Conservation (phyloP, 2,113 vertebrate species). For the Entelurus aequoreus region DNA sequence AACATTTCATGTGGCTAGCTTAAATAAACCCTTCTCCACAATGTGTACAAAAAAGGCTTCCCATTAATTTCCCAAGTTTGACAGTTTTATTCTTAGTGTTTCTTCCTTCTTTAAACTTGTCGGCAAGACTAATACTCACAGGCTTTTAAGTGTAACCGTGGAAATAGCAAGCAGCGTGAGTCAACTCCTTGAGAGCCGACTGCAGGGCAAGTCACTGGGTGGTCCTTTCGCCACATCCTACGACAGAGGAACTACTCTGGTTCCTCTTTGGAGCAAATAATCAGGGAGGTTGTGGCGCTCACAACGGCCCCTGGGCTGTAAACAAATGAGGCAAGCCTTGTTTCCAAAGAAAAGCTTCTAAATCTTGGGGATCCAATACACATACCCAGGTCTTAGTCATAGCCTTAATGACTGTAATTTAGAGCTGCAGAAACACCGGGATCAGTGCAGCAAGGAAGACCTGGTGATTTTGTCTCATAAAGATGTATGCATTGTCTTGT, state of each 20-base stretch:
- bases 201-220: slow-evolving; percentile 46
- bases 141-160: slow-evolving; percentile 45
- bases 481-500: slow-evolving; percentile 41
- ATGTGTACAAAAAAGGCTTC: not conserved
- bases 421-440: slow-evolving; percentile 43
- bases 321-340: slow-evolving; percentile 25
- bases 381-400: slow-evolving; percentile 52
- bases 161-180: slow-evolving; percentile 29
- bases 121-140: slow-evolving; percentile 48
- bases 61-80: not conserved
- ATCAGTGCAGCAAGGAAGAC: slow-evolving; percentile 37
- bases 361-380: slow-evolving; percentile 38
- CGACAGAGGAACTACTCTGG: slow-evolving; percentile 17
- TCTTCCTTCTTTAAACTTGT: slow-evolving; percentile 34
- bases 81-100: slow-evolving; percentile 7
- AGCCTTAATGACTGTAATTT: slow-evolving; percentile 65
- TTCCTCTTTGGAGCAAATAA: slow-evolving; percentile 36
- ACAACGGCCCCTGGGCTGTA: slow-evolving; percentile 15
- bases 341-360: slow-evolving; percentile 26
- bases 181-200: slow-evolving; percentile 35
- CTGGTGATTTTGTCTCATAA: slow-evolving; percentile 30
- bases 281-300: slow-evolving; percentile 14
- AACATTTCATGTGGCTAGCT: slow-evolving; percentile 1
- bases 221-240: slow-evolving; percentile 37
- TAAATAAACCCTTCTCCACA: not conserved